Evolutionary conservation across 2,113 vertebrate species (phyloP).

Genomic region (Solea senegalensis): DNA sequence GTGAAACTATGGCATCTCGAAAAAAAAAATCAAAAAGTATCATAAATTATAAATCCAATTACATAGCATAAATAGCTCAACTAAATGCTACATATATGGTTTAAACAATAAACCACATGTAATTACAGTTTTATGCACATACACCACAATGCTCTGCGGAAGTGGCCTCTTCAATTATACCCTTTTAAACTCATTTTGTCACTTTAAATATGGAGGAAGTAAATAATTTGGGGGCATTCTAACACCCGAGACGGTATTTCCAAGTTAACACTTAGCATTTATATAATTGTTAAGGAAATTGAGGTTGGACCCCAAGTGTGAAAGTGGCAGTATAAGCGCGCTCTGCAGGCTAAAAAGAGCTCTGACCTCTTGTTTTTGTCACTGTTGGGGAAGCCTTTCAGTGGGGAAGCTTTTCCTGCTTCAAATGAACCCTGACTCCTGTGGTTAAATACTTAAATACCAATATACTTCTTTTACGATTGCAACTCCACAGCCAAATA

Average conservation of each 20-base stretch:
- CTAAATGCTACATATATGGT: background rate
- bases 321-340: slow-evolving; percentile 41
- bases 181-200: slow-evolving; percentile 17
- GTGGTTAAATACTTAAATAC: too few relatives aligned
- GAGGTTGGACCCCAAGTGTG: slow-evolving; percentile 45
- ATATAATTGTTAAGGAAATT: slow-evolving; percentile 58
- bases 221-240: slow-evolving; percentile 14
- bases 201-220: slow-evolving; percentile 19
- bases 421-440: too few relatives aligned
- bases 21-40: background rate
- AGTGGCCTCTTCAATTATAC: slow-evolving; percentile 16
- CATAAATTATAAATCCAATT: background rate
- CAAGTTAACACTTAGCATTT: slow-evolving; percentile 52
- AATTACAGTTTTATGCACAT: slow-evolving; percentile 26
- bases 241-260: slow-evolving; percentile 8
- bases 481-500: slow-evolving; percentile 36
- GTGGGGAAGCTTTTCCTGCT: too few relatives aligned
- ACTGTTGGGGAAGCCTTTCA: background rate
- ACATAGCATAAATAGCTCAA: background rate
- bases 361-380: background rate
- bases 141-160: background rate
- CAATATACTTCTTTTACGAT: too few relatives aligned
- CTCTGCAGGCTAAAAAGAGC: slow-evolving; percentile 27
- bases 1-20: background rate
- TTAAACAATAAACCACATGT: slow-evolving; percentile 15